Evolutionary conservation across 2,797 vertebrate genomes (phyloP).

Genomic region (Halcyon badia): DNA sequence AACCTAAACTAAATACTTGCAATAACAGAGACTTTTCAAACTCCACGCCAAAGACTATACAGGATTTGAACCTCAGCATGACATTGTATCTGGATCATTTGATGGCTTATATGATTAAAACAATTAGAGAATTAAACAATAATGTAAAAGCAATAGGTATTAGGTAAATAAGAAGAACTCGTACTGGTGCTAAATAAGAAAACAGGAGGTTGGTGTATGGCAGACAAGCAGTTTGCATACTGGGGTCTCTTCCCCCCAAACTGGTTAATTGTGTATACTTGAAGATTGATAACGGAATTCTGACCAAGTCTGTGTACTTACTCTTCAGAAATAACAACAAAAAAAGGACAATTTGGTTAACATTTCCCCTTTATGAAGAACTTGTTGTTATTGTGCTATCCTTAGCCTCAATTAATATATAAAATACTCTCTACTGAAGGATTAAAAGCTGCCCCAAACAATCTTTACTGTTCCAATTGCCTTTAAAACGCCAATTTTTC

Average conservation of each 20-base stretch:
- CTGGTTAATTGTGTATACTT: neutral
- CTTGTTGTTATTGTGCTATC: neutral
- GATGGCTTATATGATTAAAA: neutral
- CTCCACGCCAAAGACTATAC: neutral
- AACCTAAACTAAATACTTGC: neutral
- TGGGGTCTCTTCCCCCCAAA: neutral
- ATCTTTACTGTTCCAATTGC: neutral
- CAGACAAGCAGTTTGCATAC: neutral
- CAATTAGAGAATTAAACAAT: neutral
- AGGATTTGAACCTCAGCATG: neutral
- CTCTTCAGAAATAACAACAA: neutral
- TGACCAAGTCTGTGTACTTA: neutral
- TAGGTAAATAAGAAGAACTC: neutral
- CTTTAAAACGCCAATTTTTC: neutral
- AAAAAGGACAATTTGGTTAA: neutral
- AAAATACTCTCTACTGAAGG: neutral
- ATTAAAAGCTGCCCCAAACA: neutral
- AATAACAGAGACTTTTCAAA: neutral
- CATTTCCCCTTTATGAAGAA: neutral
- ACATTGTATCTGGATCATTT: neutral
- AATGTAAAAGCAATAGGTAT: neutral
- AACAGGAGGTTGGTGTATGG: fast-evolving
- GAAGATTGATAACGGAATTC: neutral
- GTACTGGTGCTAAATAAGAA: neutral
- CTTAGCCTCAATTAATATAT: neutral